Evolutionary conservation across 2,113 vertebrate species (phyloP).

Genomic region (Barnardius zonarius): DNA sequence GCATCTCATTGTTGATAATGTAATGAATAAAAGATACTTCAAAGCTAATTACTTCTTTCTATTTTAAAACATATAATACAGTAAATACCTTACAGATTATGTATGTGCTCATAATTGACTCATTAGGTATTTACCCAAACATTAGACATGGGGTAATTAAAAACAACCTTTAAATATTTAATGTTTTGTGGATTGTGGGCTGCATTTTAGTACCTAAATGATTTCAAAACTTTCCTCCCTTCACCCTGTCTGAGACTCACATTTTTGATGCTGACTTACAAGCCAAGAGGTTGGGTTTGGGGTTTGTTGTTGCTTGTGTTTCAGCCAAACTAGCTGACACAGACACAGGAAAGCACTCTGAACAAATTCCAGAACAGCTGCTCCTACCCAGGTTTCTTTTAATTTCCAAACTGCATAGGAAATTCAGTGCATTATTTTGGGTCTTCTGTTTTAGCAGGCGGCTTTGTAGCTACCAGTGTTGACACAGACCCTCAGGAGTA

Average conservation of each 20-base stretch:
- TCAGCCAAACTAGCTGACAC: not conserved
- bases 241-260: not conserved
- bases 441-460: not conserved
- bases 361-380: not conserved
- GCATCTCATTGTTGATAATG: not conserved
- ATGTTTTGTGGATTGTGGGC: not conserved
- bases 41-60: slow-evolving; percentile 19
- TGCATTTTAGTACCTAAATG: not conserved
- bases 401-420: not conserved
- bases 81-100: slow-evolving; percentile 20
- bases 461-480: not conserved
- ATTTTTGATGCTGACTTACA: not conserved
- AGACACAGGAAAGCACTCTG: not conserved
- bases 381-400: not conserved
- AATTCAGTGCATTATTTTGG: not conserved
- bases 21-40: slow-evolving; percentile 11
- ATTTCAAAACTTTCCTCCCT: not conserved
- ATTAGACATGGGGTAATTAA: not conserved
- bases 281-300: not conserved
- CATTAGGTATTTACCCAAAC: slow-evolving; percentile 35
- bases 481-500: not conserved
- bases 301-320: not conserved
- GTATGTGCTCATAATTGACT: slow-evolving; percentile 7
- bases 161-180: not conserved
- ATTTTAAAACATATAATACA: not conserved